A percentile compares a stretch with the other conserved stretches of the same genome.
phyloP scores from a whole-genome alignment of 2,113 vertebrate species.

The Clarias magur region DNA sequence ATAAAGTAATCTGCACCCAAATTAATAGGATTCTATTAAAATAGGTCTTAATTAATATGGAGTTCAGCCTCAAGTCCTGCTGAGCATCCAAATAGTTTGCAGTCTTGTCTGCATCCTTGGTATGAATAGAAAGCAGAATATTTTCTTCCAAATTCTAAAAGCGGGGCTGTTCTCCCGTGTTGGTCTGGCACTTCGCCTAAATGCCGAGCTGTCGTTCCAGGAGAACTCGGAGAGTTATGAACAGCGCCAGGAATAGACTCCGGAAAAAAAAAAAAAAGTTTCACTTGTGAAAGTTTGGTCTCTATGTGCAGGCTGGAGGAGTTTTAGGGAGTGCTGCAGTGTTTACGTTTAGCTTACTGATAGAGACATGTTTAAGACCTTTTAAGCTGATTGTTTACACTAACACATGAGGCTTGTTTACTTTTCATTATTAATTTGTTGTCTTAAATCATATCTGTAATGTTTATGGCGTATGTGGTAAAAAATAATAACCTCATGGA shows the following conservation, averaged over 20 bases:
- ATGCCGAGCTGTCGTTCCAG: slow-evolving; percentile 33
- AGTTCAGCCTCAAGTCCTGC: neutral
- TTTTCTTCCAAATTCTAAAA: slow-evolving; percentile 35
- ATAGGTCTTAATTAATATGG: neutral
- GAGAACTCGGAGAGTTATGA: slow-evolving; percentile 48
- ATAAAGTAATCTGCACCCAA: neutral
- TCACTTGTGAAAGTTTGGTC: slow-evolving; percentile 42
- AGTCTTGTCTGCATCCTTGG: neutral
- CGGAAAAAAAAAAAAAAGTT: neutral
- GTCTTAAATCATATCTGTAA: neutral
- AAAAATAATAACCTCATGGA: neutral
- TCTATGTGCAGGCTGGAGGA: slow-evolving; percentile 31
- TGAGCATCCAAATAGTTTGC: neutral
- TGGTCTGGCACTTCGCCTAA: slow-evolving; percentile 37
- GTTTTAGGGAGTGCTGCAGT: neutral
- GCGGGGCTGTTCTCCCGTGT: slow-evolving; percentile 45
- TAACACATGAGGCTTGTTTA: neutral
- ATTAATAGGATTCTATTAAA: slow-evolving; percentile 12
- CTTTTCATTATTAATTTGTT: neutral
- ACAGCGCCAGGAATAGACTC: slow-evolving; percentile 56
- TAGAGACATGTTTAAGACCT: neutral
- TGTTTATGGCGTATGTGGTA: neutral
- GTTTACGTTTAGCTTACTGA: neutral
- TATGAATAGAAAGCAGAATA: slow-evolving; percentile 53
- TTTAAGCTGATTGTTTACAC: neutral